These are phyloP conservation scores for Myrmecobius fasciatus DNA, from an alignment of 2,113 vertebrate species.

Conservation along the genomic window DNA sequence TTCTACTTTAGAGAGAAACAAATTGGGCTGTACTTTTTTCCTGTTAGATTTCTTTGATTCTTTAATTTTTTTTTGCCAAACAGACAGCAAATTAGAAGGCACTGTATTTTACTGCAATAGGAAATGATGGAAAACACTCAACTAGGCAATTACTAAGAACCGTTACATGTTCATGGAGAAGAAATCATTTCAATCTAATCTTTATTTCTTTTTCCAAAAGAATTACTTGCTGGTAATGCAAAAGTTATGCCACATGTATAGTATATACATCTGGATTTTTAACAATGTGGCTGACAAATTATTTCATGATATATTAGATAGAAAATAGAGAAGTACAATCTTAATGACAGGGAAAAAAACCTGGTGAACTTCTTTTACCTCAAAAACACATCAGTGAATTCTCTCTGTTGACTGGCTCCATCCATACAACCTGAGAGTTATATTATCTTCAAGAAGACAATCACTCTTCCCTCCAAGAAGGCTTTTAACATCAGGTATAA, in stretches of 20 bases:
- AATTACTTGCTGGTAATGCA: neutral
- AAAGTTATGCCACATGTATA: neutral
- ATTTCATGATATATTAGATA: neutral
- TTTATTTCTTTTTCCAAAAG: neutral
- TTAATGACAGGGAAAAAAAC: neutral
- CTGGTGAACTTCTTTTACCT: neutral
- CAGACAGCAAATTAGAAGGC: neutral
- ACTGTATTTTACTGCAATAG: neutral
- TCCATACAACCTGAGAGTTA: neutral
- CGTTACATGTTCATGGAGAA: neutral
- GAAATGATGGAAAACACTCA: neutral
- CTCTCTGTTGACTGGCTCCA: neutral
- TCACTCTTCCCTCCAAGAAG: neutral
- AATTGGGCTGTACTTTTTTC: neutral
- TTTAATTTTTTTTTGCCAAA: neutral
- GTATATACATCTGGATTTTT: neutral
- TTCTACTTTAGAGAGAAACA: neutral
- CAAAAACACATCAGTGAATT: neutral
- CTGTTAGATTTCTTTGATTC: neutral
- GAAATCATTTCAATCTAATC: neutral
- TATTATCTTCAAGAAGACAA: neutral
- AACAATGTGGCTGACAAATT: neutral
- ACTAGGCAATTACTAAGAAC: too few relatives aligned
- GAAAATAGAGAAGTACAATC: neutral
- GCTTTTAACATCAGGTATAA: neutral